A percentile compares a stretch with the other conserved stretches of the same genome.
Conservation (phyloP, 2,888 invertebrate species). For the Bibio marci region DNA sequence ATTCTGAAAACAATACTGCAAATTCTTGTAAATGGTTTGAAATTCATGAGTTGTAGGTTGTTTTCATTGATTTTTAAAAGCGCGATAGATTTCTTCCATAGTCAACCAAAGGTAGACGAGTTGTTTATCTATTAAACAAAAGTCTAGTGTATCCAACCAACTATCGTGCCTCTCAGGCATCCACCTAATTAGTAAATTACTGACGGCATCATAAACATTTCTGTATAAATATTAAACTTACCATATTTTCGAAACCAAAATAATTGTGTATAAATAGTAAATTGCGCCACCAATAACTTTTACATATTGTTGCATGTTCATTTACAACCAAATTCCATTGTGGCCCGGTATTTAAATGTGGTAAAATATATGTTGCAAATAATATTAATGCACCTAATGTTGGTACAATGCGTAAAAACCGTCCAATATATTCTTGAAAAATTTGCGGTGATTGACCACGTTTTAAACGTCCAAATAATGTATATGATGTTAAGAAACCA, state of each 20-base stretch:
- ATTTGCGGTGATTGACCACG: conserved; percentile 36
- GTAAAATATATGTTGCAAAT: conserved; percentile 48
- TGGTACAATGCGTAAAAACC: conserved; percentile 39
- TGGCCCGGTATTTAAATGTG: conserved; percentile 43
- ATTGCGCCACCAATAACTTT: conserved; percentile 52
- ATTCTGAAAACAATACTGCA: too few species aligned
- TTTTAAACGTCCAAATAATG: conserved; percentile 39
- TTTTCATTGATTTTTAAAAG: too few species aligned
- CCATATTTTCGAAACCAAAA: conserved; percentile 54
- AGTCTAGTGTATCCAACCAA: too few species aligned
- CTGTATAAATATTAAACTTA: conserved; percentile 15
- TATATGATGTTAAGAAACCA: conserved; percentile 45
- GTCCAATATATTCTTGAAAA: conserved; percentile 40
- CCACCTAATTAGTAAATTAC: too few species aligned
- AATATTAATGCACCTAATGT: conserved; percentile 44
- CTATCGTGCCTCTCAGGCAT: too few species aligned
- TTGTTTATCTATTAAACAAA: too few species aligned
- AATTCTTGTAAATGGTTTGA: too few species aligned
- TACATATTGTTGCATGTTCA: conserved; percentile 48
- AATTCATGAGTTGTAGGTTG: too few species aligned
- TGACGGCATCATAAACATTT: conserved; percentile 1
- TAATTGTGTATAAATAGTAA: conserved; percentile 54
- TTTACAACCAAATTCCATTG: conserved; percentile 52
- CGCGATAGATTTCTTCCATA: too few species aligned
- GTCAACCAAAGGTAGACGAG: too few species aligned